Evolutionary conservation across 2,888 invertebrate species (phyloP), one percentile per base, ranked within the genome.

Genomic region (Acanthosepion pharaonis): DNA sequence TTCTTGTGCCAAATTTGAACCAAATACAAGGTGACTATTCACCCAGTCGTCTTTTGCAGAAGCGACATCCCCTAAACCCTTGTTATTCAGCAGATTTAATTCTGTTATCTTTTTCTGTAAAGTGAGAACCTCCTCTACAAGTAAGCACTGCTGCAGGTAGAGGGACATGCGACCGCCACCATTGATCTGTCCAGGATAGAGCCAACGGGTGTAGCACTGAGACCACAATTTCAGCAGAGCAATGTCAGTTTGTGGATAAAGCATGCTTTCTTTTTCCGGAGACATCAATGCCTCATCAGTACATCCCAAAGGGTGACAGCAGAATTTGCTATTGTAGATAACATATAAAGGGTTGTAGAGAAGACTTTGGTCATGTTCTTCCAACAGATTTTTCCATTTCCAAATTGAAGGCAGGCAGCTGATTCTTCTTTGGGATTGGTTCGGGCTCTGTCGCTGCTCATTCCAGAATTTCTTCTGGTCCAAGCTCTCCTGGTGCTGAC

Each of bases 381-480:
- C 98, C 97, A 99, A 99, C 97, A 99, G 99, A 96, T 98, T 98
- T 95, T 98, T 98, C 99, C 99, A 99, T 97, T 99, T 98, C 99
- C 99, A 99, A 5, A 98, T 98, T 9, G 96, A 95, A 23, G 96
- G 96, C 42, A 96, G 95, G 55, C 94, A 93, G 53, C 51, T n/a
- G n/a, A 53, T 53, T 93, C 28, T 15, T 28, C 49, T 93, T n/a
- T 93, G n/a, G 25, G 49, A 48, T 15, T 28, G 51, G 53, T 49
- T 28, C 5, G 93, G n/a, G 20, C 33, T 93, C n/a, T 49, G 51
- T 20, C 93, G 53, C 11, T 51, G 92, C 28, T 92, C 49, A 92
- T 48, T 49, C 92, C 53, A 51, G n/a, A 51, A 92, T 18, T 94
- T 94, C 51, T 95, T 94, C 23, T 95, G 95, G 33, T 98, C 98